Evolutionary conservation across 2,888 invertebrate genomes (phyloP).

Genomic region (Leucoma salicis): DNA sequence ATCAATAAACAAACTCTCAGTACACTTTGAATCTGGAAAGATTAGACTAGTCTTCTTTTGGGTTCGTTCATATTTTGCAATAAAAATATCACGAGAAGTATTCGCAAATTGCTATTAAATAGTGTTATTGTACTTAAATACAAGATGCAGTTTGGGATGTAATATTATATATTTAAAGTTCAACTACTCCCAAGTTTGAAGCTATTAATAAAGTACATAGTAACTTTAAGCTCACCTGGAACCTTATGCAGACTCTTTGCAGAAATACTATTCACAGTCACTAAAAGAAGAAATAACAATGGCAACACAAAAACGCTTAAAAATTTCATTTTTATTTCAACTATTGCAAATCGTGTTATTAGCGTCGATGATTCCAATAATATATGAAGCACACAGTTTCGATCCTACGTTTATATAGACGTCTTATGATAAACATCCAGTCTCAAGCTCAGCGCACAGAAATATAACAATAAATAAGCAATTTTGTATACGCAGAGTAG

Average conservation of each 20-base stretch:
- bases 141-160: background rate
- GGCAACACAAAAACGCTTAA: conserved; percentile 43
- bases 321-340: conserved; percentile 32
- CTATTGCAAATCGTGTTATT: conserved; percentile 17
- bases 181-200: background rate
- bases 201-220: background rate
- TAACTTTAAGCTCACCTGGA: conserved; percentile 33
- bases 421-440: conserved; percentile 46
- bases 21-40: too few species aligned
- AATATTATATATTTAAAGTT: background rate
- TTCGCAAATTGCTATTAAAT: background rate
- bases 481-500: too few species aligned
- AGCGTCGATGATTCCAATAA: conserved; percentile 30
- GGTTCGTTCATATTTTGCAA: background rate
- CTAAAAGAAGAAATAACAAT: conserved; percentile 41
- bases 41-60: too few species aligned
- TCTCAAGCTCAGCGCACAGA: conserved; percentile 11
- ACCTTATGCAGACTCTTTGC: conserved; percentile 20
- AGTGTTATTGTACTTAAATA: background rate
- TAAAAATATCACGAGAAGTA: background rate
- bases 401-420: conserved; percentile 46
- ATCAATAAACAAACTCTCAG: too few species aligned
- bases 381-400: conserved; percentile 33
- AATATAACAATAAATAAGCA: too few species aligned
- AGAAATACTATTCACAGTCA: conserved; percentile 40